These are phyloP conservation scores for Scaptodrosophila latifasciaeformis DNA, from an alignment of 2,888 invertebrate genomes.

Conservation along the genomic window DNA sequence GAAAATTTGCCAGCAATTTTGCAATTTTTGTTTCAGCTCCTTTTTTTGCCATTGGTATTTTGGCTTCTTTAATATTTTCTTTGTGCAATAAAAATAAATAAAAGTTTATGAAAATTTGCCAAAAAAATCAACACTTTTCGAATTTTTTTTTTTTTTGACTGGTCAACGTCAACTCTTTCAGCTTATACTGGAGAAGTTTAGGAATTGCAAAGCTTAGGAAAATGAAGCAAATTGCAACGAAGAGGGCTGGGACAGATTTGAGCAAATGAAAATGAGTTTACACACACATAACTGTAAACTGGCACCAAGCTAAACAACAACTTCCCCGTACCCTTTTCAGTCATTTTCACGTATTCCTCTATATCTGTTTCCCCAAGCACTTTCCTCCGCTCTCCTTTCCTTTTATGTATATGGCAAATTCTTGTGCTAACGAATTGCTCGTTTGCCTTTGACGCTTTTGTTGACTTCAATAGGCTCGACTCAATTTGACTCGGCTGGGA, in stretches of 20 bases:
- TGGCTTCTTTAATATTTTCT: constrained; percentile 38
- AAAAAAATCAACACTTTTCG: constrained; percentile 45
- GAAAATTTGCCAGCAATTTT: constrained; percentile 53
- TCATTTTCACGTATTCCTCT: too few relatives aligned
- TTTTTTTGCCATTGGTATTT: constrained; percentile 11
- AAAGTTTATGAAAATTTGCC: constrained; percentile 69
- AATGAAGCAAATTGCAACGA: too few relatives aligned
- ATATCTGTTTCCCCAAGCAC: too few relatives aligned
- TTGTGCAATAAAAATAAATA: constrained; percentile 65
- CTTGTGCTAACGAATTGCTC: constrained; percentile 8
- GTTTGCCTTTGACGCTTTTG: constrained; percentile 1
- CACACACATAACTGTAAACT: background rate
- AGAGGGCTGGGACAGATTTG: too few relatives aligned
- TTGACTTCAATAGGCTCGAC: constrained; percentile 36
- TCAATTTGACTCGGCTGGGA: too few relatives aligned
- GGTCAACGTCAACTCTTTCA: too few relatives aligned
- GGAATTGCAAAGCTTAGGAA: constrained; percentile 7
- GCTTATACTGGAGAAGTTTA: too few relatives aligned
- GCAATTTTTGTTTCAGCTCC: constrained; percentile 13
- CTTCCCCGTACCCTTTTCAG: too few relatives aligned
- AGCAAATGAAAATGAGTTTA: constrained; percentile 43
- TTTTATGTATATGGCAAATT: too few relatives aligned
- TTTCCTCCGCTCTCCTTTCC: too few relatives aligned
- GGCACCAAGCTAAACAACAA: too few relatives aligned
- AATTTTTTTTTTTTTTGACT: background rate